Percentiles rank a stretch among this genome's conserved stretches.
Conservation (phyloP, 2,888 invertebrate species). For the Dorcus parallelipipedus region DNA sequence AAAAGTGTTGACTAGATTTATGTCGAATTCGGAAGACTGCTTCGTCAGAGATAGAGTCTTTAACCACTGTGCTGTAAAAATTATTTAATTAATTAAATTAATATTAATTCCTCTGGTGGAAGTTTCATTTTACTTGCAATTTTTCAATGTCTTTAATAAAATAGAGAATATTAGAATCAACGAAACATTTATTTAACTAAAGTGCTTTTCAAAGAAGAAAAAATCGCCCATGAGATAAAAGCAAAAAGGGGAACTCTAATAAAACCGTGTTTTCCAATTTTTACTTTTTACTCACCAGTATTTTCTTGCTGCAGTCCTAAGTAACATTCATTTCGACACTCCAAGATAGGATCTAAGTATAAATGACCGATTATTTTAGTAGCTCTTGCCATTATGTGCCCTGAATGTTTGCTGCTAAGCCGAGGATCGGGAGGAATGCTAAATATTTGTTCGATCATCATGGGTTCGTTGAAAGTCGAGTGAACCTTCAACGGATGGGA, state of each 20-base stretch:
- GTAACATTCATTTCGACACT: slow-evolving; percentile 74
- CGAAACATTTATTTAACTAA: too few relatives aligned
- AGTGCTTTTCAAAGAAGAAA: too few relatives aligned
- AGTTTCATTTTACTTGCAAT: too few relatives aligned
- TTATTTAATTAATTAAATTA: too few relatives aligned
- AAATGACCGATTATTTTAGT: slow-evolving; percentile 58
- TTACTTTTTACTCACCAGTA: slow-evolving; percentile 55
- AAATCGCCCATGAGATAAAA: too few relatives aligned
- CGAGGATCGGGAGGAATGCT: slow-evolving; percentile 62
- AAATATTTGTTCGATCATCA: slow-evolving; percentile 69
- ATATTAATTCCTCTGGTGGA: too few relatives aligned
- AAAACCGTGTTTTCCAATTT: too few relatives aligned
- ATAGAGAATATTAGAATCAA: too few relatives aligned
- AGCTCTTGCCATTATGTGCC: slow-evolving; percentile 53
- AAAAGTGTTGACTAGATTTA: slow-evolving; percentile 61
- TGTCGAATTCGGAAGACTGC: slow-evolving; percentile 67
- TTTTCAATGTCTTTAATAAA: too few relatives aligned
- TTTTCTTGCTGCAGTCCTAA: slow-evolving; percentile 66
- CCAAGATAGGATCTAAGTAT: slow-evolving; percentile 69
- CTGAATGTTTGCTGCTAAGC: slow-evolving; percentile 53
- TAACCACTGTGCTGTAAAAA: slow-evolving; percentile 53
- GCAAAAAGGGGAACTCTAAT: neutral
- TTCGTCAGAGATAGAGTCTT: slow-evolving; percentile 61
- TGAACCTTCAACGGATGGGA: slow-evolving; percentile 73
- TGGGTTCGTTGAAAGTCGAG: slow-evolving; percentile 75